Conservation (phyloP, 2,113 vertebrate species). For the Amphiprion ocellaris region DNA sequence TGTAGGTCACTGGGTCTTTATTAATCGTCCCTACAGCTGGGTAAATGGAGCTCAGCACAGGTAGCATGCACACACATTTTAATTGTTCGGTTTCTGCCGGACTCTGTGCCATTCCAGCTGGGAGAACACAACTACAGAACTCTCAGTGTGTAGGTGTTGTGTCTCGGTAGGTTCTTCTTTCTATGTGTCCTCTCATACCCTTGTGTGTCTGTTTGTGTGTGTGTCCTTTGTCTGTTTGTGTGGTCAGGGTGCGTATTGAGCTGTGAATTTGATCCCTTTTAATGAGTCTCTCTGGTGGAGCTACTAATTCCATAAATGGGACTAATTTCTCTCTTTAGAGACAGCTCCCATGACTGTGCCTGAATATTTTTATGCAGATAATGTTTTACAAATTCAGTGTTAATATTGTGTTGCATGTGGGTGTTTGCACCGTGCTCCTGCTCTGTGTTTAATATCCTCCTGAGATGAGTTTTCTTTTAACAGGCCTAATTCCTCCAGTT, state of each 20-base stretch:
- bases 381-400: conserved; percentile 20
- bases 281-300: conserved; percentile 43
- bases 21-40: conserved; percentile 30
- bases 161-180: neutral
- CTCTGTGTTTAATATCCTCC: conserved; percentile 11
- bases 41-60: conserved; percentile 7
- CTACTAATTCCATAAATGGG: conserved; percentile 41
- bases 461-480: neutral
- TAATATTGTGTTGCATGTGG: neutral
- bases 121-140: neutral
- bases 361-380: conserved; percentile 31
- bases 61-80: neutral
- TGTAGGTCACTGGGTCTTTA: conserved; percentile 13
- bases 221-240: neutral
- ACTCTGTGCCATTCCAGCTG: neutral
- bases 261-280: conserved; percentile 16
- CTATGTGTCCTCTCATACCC: neutral
- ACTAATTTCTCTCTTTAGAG: conserved; percentile 52
- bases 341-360: neutral
- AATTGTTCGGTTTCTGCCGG: neutral
- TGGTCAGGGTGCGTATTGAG: neutral
- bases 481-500: conserved; percentile 21
- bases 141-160: conserved; percentile 3
- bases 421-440: neutral
- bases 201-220: conserved; percentile 2